Conservation (phyloP, 2,113 vertebrate genomes). For the Petromus typicus region DNA sequence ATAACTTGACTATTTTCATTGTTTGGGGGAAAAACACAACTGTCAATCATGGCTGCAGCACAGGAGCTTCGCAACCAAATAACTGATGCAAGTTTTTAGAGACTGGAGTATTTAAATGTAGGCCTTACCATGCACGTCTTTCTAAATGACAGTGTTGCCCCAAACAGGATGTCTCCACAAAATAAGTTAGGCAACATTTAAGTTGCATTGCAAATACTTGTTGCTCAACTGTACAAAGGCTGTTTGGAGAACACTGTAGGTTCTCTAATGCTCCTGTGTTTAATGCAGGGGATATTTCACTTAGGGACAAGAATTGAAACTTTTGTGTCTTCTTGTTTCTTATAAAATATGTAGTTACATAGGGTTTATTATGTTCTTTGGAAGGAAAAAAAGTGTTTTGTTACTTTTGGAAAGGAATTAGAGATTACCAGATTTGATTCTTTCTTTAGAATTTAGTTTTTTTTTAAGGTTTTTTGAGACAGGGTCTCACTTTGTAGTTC, state of each 20-base stretch:
- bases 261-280: conserved; percentile 48
- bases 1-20: background rate
- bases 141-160: background rate
- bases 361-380: conserved; percentile 60
- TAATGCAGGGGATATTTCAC: conserved; percentile 53
- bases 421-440: background rate
- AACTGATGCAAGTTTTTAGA: background rate
- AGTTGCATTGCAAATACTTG: conserved; percentile 53
- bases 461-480: too few relatives aligned
- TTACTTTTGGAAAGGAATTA: conserved; percentile 21
- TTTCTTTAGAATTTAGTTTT: conserved; percentile 25
- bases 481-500: too few relatives aligned
- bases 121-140: background rate
- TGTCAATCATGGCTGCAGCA: conserved; percentile 5
- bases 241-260: conserved; percentile 62
- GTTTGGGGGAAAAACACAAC: background rate
- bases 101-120: conserved; percentile 50
- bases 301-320: conserved; percentile 61
- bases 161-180: background rate
- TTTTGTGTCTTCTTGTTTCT: conserved; percentile 58
- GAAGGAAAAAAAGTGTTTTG: background rate
- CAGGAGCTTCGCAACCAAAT: background rate
- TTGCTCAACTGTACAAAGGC: background rate
- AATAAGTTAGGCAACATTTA: conserved; percentile 56
- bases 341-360: conserved; percentile 23